Evolutionary conservation across 2,797 vertebrate genomes (phyloP), one percentile per base, ranked within the genome.

Genomic region (Forpus xanthops): DNA sequence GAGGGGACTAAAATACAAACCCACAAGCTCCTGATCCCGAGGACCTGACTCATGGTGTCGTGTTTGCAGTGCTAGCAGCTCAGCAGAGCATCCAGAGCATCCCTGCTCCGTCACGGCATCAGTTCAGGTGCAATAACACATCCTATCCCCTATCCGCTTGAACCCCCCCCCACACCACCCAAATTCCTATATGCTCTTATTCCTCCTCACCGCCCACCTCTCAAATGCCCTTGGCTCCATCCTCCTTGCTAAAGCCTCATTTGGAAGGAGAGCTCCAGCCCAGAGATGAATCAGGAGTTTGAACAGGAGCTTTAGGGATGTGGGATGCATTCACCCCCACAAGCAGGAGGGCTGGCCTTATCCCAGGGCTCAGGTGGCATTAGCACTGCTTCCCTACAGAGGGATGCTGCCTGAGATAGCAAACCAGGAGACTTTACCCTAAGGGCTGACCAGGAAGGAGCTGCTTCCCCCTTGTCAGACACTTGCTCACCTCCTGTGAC

Each of bases 201-300:
- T 52, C 31, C 83, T 85, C 71, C 89, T 90, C 44, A 31, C 78
- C 78, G 0, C 85, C 79, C 82, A 89, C 76, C 68, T 83, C 35
- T 61, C 21, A 8, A 75, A 62, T 65, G 80, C 91, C 89, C 93
- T 80, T 41, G 85, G 88, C 88, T 95, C 67, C 64, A 73, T 75
- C 67, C 85, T 89, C 64, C 33, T 8, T 6, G 44, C 14, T 71
- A 25, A 83, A 91, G 58, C 25, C 62, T 75, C 47, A 1, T 78
- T 71, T 14, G 72, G 67, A 49, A 55, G 81, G 52, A 55, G 27
- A 76, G 67, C 71, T 95, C 33, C 15, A 87, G 92, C 90, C 87
- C 90, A 20, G 88, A 56, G 44, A 95, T 92, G 94, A 94, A 89
- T 90, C 92, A 89, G 88, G 93, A n/a, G 81, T 86, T 78, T 56